phyloP scores from a whole-genome alignment of 2,113 vertebrate species.

The Saguinus imperator region DNA sequence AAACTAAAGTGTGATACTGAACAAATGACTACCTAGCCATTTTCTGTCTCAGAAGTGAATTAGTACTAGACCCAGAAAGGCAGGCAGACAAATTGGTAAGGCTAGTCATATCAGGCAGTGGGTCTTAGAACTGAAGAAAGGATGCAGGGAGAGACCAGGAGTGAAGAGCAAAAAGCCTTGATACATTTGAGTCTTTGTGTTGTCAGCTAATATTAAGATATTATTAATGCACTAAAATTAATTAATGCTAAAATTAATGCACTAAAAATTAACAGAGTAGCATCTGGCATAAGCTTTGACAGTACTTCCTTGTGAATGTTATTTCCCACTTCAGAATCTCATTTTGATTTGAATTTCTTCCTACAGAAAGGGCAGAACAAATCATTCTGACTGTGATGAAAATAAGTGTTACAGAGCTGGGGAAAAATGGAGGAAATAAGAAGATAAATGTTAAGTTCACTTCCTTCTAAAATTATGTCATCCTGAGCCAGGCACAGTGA shows the following conservation, averaged over 20 bases:
- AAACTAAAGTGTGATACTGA: background rate
- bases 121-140: background rate
- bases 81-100: background rate
- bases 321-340: constrained; percentile 52
- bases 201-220: background rate
- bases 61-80: background rate
- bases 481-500: background rate
- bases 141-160: background rate
- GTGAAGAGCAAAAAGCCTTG: background rate
- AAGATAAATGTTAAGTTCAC: constrained; percentile 55
- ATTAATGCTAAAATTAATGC: background rate
- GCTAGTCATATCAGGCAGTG: background rate
- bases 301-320: constrained; percentile 14
- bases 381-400: constrained; percentile 54
- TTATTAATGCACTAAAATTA: background rate
- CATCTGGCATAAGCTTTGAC: constrained; percentile 45
- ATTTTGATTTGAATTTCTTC: constrained; percentile 56
- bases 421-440: background rate
- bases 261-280: background rate
- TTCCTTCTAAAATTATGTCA: constrained; percentile 58
- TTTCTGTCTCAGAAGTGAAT: constrained; percentile 15
- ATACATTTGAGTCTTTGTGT: background rate
- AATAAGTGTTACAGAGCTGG: constrained; percentile 23
- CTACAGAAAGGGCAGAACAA: constrained; percentile 52
- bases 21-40: background rate